These are phyloP conservation scores for Ailuropoda melanoleuca DNA, from an alignment of 2,113 vertebrate species.

Conservation along the genomic window DNA sequence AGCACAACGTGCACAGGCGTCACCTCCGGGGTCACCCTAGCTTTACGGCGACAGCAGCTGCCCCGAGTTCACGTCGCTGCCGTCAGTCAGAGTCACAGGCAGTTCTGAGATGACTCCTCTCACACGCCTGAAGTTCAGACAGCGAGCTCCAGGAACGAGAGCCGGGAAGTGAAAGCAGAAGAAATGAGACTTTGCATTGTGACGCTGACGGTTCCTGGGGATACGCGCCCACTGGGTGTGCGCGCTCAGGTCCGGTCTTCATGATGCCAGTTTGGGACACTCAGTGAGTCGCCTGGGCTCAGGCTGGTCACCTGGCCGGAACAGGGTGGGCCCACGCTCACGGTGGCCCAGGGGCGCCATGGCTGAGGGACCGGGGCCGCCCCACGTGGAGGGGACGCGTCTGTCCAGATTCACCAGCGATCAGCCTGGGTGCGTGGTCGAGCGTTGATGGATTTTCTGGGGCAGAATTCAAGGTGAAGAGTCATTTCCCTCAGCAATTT, in stretches of 20 bases:
- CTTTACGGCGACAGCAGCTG: neutral
- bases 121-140: neutral
- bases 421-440: rapidly evolving
- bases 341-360: neutral
- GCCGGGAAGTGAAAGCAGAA: neutral
- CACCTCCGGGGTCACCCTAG: too few relatives aligned
- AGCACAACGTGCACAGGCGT: too few relatives aligned
- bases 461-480: neutral
- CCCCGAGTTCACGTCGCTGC: rapidly evolving
- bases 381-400: neutral
- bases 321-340: neutral
- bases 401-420: neutral
- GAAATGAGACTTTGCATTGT: too few relatives aligned
- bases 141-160: rapidly evolving
- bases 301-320: neutral
- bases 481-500: neutral
- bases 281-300: too few relatives aligned
- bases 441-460: neutral
- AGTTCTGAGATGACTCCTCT: neutral
- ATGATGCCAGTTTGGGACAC: too few relatives aligned
- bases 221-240: rapidly evolving
- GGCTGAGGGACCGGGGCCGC: neutral
- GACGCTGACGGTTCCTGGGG: rapidly evolving
- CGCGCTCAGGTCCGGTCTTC: neutral
- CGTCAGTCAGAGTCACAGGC: rapidly evolving